These are phyloP conservation scores for Emydoidea blandingii DNA, from an alignment of 2,797 vertebrate species.

Conservation along the genomic window DNA sequence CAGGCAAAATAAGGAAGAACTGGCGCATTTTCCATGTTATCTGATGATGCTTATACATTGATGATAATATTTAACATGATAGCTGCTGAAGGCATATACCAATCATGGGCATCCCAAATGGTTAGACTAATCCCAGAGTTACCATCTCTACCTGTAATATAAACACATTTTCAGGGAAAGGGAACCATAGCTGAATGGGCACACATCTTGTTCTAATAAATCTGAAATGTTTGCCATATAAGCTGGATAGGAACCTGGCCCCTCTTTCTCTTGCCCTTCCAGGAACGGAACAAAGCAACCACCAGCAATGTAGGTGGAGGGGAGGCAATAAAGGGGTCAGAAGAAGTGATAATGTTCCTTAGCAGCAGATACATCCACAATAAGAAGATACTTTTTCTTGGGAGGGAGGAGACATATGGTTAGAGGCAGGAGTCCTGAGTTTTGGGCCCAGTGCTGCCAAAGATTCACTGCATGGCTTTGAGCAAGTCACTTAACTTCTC, in stretches of 20 bases:
- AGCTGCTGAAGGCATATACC: neutral
- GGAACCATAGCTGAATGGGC: neutral
- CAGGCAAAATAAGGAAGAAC: neutral
- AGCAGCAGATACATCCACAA: neutral
- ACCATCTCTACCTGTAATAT: neutral
- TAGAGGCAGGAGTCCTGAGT: neutral
- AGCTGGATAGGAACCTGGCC: no score
- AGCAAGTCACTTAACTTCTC: neutral
- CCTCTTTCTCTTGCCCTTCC: no score
- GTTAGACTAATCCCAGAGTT: neutral
- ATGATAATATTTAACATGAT: fast-evolving
- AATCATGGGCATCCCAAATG: neutral
- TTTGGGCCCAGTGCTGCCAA: neutral
- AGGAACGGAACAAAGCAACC: neutral
- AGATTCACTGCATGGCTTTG: neutral
- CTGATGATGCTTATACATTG: neutral
- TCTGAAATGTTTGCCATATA: neutral
- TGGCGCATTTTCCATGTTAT: neutral
- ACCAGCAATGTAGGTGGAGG: neutral
- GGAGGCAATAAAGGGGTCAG: neutral
- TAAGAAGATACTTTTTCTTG: neutral
- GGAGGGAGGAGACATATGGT: neutral
- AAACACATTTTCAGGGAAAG: neutral
- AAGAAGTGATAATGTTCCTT: neutral
- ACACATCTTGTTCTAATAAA: neutral